Percentiles rank a stretch among this genome's conserved stretches.
Conservation (phyloP, 2,797 vertebrate species). For the Arremon aurantiirostris region DNA sequence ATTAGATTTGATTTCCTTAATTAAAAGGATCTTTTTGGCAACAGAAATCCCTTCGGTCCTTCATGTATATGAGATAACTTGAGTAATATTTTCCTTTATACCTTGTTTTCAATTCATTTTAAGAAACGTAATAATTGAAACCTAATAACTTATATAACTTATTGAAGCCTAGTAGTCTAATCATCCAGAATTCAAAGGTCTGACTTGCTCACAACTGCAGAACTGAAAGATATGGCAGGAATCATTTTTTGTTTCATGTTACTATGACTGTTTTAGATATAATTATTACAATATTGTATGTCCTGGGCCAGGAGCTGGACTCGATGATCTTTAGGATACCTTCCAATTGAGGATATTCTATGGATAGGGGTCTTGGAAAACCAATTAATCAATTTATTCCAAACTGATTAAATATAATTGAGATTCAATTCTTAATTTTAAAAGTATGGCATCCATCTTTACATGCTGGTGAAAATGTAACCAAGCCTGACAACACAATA, state of each 20-base stretch:
- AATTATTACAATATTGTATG: not conserved
- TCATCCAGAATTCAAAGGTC: not conserved
- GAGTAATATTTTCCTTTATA: not conserved
- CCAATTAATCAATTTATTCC: not conserved
- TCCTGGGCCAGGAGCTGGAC: not conserved
- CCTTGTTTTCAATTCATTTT: not conserved
- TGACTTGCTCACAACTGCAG: not conserved
- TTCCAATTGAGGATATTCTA: not conserved
- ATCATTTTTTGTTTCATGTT: not conserved
- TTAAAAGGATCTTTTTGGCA: not conserved
- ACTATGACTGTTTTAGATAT: not conserved
- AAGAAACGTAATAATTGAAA: not conserved
- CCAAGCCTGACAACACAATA: not conserved
- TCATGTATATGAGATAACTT: not conserved
- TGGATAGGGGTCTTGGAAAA: not conserved
- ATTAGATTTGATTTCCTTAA: not conserved
- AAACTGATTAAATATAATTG: not conserved
- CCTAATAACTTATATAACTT: not conserved
- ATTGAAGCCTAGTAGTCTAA: not conserved
- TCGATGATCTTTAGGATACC: not conserved
- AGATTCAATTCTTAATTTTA: not conserved
- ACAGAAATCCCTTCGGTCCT: not conserved
- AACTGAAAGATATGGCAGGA: not conserved
- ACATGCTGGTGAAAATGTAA: not conserved
- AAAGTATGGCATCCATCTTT: not conserved